Evolutionary conservation across 2,113 vertebrate genomes (phyloP).

Genomic region (Sebastes fasciatus): DNA sequence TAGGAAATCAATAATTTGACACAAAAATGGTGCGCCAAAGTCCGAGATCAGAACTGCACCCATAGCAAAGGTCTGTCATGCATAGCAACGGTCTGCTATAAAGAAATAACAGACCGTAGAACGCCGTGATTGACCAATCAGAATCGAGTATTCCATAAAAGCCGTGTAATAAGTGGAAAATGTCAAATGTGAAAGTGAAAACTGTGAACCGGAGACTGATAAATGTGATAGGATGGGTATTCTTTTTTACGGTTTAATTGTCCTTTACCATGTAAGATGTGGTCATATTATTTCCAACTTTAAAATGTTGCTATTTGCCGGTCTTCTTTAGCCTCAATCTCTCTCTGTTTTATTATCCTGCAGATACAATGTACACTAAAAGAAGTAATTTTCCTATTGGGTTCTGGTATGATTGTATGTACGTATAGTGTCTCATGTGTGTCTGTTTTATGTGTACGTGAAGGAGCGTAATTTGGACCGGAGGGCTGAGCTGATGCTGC

Average conservation of each 20-base stretch:
- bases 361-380: not conserved
- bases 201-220: not conserved
- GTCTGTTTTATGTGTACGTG: not conserved
- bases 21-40: no score
- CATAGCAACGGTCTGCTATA: no score
- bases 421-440: not conserved
- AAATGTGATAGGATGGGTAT: not conserved
- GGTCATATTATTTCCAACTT: no score
- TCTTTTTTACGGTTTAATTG: not conserved
- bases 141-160: no score
- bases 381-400: not conserved
- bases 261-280: not conserved
- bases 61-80: no score
- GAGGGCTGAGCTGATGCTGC: slow-evolving; percentile 93
- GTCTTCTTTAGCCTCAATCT: no score
- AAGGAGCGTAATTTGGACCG: slow-evolving; percentile 89
- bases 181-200: not conserved
- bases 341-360: not conserved
- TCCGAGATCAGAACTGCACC: no score
- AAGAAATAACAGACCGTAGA: no score
- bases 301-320: no score
- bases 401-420: not conserved
- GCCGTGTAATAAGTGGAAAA: not conserved
- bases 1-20: no score
- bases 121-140: no score